Percentiles rank a stretch among this genome's conserved stretches.
Evolutionary conservation across 2,797 vertebrate genomes (phyloP).

Genomic region (Notolepis coatsorum): DNA sequence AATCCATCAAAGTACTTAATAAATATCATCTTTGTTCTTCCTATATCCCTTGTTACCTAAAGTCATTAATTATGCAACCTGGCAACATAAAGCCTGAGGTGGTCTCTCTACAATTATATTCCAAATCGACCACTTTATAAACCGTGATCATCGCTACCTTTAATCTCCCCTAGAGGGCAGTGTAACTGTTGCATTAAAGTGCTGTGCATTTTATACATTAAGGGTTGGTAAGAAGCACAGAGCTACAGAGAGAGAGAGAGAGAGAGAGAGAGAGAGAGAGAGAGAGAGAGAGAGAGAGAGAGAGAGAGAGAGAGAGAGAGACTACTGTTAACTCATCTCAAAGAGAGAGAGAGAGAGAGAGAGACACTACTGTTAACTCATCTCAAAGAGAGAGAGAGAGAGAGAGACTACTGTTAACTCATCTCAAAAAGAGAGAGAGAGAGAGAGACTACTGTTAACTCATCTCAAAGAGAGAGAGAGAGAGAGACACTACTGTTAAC

Average conservation of each 20-base stretch:
- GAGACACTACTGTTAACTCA: constrained; percentile 2
- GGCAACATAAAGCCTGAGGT: constrained; percentile 16
- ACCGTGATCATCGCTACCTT: constrained; percentile 37
- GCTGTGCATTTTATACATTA: constrained; percentile 39
- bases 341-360: too few species aligned
- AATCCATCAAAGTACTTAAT: neutral
- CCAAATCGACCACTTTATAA: constrained; percentile 22
- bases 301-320: too few species aligned
- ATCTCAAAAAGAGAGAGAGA: too few species aligned
- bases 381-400: too few species aligned
- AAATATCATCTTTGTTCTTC: neutral
- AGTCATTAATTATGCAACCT: constrained; percentile 23
- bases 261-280: too few species aligned
- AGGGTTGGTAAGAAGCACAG: constrained; percentile 25
- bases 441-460: neutral
- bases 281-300: too few species aligned
- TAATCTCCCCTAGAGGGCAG: constrained; percentile 50
- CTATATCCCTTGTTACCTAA: neutral
- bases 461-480: too few species aligned
- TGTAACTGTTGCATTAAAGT: constrained; percentile 57
- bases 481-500: neutral
- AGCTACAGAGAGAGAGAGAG: constrained; percentile 4
- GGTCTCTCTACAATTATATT: constrained; percentile 2
- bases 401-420: neutral
- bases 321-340: too few species aligned